Base-by-base conservation (phyloP, 2,113 vertebrate species). In the Ammodytes marinus region DNA sequence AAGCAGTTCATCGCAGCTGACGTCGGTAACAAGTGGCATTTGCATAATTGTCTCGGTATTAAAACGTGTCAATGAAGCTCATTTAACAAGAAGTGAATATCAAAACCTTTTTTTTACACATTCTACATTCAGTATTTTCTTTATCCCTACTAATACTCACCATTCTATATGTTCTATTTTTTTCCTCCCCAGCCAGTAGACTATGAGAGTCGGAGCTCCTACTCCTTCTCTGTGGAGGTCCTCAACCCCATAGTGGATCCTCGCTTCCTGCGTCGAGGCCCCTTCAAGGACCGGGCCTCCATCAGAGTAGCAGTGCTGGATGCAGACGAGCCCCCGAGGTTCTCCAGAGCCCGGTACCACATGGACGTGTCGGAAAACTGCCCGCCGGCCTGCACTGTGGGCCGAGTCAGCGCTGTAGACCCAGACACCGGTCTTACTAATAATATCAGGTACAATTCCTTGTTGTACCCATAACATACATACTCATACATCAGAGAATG, bases 211-310 rank as follows among this genome's bases (percentile, higher is more conserved):
- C 93, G 94, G 1, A 96, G 92, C 66, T 96, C 96, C 42, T 98
- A 96, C 79, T 95, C 96, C 27, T 97, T 98, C 87, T 96, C 96
- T 0, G 96, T 97, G 64, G 97, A 98, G 79, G 97, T 97, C 47
- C 95, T 97, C 86, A 97, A 98, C 93, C 96, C 97, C 0, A 93
- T 95, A 4, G 96, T 97, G 6, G 97, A 97, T 83, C 96, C 97
- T 1, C 96, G 96, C 47, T 97, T 97, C 85, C 85, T 97, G 52
- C 95, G 96, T 4, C 95, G 95, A 43, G 97, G 97, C 87, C 91
- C 97, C 83, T 97, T 98, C 83, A 97, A 97, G 80, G 97, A 97
- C 65, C 94, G 97, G 8, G 95, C 97, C 45, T 95, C 95, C 0
- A 94, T 98, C 75, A 85, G 94, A 2, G 95, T 98, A 15, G 91